Conservation (phyloP, 2,113 vertebrate species). For the Hippocampus abdominalis region DNA sequence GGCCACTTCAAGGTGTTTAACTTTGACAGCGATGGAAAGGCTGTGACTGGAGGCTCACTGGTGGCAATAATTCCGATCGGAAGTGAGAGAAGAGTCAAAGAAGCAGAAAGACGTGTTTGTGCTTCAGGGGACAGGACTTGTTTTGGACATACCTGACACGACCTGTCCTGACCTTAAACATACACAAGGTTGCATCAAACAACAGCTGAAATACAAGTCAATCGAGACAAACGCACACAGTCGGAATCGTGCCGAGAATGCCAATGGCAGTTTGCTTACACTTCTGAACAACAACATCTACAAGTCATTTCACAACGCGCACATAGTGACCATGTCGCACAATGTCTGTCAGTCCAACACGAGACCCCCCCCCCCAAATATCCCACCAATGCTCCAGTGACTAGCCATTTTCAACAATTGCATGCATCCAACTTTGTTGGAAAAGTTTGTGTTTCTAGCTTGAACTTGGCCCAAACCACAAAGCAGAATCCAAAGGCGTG, state of each 20-base stretch:
- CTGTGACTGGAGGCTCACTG: background rate
- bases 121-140: conserved; percentile 39
- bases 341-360: background rate
- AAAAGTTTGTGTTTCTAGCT: no score
- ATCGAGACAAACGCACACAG: background rate
- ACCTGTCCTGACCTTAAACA: conserved; percentile 15
- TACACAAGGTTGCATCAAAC: conserved; percentile 13
- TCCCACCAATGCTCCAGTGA: background rate
- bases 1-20: background rate
- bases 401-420: background rate
- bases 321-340: background rate
- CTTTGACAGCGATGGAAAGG: background rate
- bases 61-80: conserved; percentile 9
- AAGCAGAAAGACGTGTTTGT: conserved; percentile 10
- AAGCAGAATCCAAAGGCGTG: no score
- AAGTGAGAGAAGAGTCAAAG: conserved; percentile 15
- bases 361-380: background rate
- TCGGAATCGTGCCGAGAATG: background rate
- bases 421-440: no score
- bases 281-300: background rate
- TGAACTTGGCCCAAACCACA: no score
- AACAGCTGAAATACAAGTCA: conserved; percentile 19
- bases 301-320: background rate
- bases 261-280: background rate
- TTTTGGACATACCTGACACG: conserved; percentile 44